These are phyloP conservation scores for Palythoa grandis DNA, from an alignment of 92 coral and sea anemone genomes.

Conservation along the genomic window DNA sequence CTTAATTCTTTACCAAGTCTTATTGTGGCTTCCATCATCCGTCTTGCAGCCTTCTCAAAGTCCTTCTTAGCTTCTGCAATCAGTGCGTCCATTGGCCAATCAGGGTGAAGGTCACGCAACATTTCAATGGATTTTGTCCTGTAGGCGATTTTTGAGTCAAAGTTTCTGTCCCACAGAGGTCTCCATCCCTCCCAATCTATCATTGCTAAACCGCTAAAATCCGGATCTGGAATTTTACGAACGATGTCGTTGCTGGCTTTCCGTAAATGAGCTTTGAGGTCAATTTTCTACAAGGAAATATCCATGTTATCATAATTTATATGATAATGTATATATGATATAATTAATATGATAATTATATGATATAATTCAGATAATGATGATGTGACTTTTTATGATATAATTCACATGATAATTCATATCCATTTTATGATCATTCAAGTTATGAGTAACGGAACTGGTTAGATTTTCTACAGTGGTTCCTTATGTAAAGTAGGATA, in stretches of 20 bases:
- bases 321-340: no score
- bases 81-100: slow-evolving; percentile 78
- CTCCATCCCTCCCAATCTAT: slow-evolving; percentile 99
- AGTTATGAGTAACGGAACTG: no score
- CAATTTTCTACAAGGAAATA: slow-evolving; percentile 54
- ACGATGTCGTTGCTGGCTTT: slow-evolving; percentile 76
- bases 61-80: slow-evolving; percentile 70
- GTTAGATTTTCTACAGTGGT: no score
- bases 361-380: no score
- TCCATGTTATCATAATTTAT: neutral
- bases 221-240: slow-evolving; percentile 86
- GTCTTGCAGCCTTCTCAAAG: slow-evolving; percentile 82
- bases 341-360: no score
- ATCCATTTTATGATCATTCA: no score
- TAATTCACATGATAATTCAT: no score
- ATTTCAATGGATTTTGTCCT: slow-evolving; percentile 81
- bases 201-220: slow-evolving; percentile 86
- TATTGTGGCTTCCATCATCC: slow-evolving; percentile 80
- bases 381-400: no score
- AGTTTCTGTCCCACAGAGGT: slow-evolving; percentile 93
- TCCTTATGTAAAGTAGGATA: no score
- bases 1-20: slow-evolving; percentile 75
- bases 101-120: slow-evolving; percentile 69
- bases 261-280: slow-evolving; percentile 74
- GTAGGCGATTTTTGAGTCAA: slow-evolving; percentile 87